Conservation (phyloP, 2,797 vertebrate species). For the Alcedo atthis region DNA sequence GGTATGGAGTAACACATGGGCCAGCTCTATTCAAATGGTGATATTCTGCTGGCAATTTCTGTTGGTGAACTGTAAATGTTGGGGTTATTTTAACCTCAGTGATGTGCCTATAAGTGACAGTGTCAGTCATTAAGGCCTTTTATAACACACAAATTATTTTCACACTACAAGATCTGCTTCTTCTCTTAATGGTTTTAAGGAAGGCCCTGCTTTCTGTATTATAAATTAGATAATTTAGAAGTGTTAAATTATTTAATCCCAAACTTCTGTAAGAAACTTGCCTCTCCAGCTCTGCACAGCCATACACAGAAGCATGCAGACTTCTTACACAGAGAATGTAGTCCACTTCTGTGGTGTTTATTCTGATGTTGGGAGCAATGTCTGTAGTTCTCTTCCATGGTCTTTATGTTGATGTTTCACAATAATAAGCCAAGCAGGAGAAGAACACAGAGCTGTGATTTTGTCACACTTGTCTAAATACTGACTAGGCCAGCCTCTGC, state of each 20-base stretch:
- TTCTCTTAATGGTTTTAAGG: background rate
- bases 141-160: background rate
- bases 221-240: background rate
- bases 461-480: background rate
- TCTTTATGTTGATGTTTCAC: background rate
- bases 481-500: background rate
- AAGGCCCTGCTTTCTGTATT: background rate
- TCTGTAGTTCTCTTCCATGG: background rate
- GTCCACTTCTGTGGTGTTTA: background rate
- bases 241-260: background rate
- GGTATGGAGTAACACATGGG: background rate
- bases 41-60: background rate
- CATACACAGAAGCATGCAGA: background rate
- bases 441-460: background rate
- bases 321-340: background rate
- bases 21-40: background rate
- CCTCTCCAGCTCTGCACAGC: no score
- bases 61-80: background rate
- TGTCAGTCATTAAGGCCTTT: background rate
- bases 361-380: background rate
- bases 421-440: background rate
- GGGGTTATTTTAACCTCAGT: background rate
- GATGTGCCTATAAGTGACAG: background rate
- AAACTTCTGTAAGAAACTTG: background rate
- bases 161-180: background rate